phyloP scores from a whole-genome alignment of 1,140 invertebrate species.

The Rhyacophila brunnea region DNA sequence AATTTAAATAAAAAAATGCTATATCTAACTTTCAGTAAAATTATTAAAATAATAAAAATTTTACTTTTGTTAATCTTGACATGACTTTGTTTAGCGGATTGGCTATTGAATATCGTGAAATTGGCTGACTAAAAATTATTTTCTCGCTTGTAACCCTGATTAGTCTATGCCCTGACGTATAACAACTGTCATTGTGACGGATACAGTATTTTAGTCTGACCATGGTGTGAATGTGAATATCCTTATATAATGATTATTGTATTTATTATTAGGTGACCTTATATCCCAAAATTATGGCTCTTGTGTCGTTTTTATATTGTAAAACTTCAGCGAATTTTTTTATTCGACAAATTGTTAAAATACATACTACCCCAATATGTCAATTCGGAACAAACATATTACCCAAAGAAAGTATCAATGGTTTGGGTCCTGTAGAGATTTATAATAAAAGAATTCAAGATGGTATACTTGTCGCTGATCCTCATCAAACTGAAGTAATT shows the following conservation, averaged over 20 bases:
- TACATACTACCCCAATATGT: not conserved
- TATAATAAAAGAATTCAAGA: slow-evolving; percentile 22
- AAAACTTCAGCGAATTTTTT: slow-evolving; percentile 6
- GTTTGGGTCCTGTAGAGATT: slow-evolving; percentile 3
- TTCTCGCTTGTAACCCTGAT: too few species aligned
- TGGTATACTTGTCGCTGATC: slow-evolving; percentile 54
- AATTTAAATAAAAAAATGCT: too few species aligned
- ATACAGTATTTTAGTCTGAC: not conserved
- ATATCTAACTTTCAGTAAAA: too few species aligned
- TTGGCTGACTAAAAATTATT: too few species aligned
- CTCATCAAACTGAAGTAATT: slow-evolving; percentile 69
- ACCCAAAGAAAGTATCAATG: not conserved
- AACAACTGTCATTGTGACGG: not conserved
- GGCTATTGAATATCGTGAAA: too few species aligned
- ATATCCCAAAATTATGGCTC: slow-evolving; percentile 11
- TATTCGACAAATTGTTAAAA: not conserved
- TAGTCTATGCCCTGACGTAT: too few species aligned
- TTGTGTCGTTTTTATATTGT: slow-evolving; percentile 10
- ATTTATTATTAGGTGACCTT: slow-evolving; percentile 7
- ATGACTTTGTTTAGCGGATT: too few species aligned
- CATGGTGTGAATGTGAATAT: slow-evolving; percentile 4
- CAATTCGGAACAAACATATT: slow-evolving; percentile 4
- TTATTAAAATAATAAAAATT: too few species aligned
- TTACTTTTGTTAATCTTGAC: too few species aligned
- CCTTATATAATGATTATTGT: slow-evolving; percentile 13